A percentile compares a stretch with the other conserved stretches of the same genome.
phyloP scores from a whole-genome alignment of 2,797 vertebrate genomes.

The Semaprochilodus insignis region DNA sequence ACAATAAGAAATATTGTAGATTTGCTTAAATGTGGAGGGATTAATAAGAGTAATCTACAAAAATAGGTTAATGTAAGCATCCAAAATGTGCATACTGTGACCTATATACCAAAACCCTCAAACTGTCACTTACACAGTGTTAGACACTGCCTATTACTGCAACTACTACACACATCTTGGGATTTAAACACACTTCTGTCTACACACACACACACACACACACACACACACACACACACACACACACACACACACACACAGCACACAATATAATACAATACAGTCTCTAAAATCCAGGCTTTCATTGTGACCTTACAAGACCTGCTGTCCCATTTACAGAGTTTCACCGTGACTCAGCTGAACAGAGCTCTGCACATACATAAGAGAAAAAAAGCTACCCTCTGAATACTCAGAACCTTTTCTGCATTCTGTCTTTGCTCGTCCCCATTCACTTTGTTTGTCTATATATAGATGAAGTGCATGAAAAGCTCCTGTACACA shows the following conservation, averaged over 20 bases:
- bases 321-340: background rate
- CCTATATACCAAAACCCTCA: too few relatives aligned
- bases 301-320: background rate
- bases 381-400: background rate
- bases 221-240: too few relatives aligned
- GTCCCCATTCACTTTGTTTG: background rate
- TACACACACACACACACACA: background rate
- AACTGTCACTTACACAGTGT: too few relatives aligned
- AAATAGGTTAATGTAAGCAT: too few relatives aligned
- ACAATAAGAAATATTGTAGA: too few relatives aligned
- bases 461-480: too few relatives aligned
- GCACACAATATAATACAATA: background rate
- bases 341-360: background rate
- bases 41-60: too few relatives aligned
- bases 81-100: too few relatives aligned
- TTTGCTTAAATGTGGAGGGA: too few relatives aligned
- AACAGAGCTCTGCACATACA: background rate
- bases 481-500: too few relatives aligned
- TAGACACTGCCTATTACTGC: too few relatives aligned
- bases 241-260: constrained; percentile 15
- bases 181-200: background rate
- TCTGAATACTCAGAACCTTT: background rate
- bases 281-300: background rate
- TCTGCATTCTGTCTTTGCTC: background rate
- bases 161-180: too few relatives aligned